Percentiles rank a stretch among this genome's conserved stretches.
Evolutionary conservation across 2,888 invertebrate species (phyloP).

Genomic region (Cerceris ruficornis): DNA sequence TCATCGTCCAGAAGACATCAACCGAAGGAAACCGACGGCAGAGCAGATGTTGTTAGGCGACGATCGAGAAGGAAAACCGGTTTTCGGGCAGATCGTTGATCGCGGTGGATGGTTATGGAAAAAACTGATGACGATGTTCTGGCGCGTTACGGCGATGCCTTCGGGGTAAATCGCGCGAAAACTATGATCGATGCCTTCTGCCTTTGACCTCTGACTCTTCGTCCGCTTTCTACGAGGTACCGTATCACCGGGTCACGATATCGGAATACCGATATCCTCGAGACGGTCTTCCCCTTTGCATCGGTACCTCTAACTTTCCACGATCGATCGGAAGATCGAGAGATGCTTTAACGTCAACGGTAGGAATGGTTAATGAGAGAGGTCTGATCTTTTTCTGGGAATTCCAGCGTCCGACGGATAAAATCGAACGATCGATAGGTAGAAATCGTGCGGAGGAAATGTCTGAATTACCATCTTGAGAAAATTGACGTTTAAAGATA

Average conservation of each 20-base stretch:
- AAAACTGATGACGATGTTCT: conserved; percentile 38
- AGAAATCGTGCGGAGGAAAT: too few relatives aligned
- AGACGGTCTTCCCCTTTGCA: conserved; percentile 33
- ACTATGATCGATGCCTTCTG: conserved; percentile 62
- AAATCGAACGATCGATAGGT: too few relatives aligned
- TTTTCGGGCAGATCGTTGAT: conserved; percentile 36
- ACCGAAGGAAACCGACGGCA: conserved; percentile 48
- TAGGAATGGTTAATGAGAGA: conserved; percentile 38
- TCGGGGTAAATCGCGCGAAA: conserved; percentile 65
- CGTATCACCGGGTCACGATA: conserved; percentile 49
- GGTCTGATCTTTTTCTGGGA: too few relatives aligned
- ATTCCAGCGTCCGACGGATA: too few relatives aligned
- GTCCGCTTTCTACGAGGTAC: conserved; percentile 28
- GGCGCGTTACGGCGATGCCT: conserved; percentile 52
- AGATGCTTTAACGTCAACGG: conserved; percentile 47
- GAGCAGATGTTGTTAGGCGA: conserved; percentile 55
- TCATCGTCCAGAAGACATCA: conserved; percentile 48
- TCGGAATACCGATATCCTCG: conserved; percentile 44
- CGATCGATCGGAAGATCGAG: conserved; percentile 16
- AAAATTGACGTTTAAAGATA: too few relatives aligned
- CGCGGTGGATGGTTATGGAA: conserved; percentile 16
- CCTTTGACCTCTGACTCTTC: conserved; percentile 46
- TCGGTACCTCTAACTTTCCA: conserved; percentile 7
- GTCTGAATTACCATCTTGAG: too few relatives aligned
- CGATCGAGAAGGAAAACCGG: conserved; percentile 51